Evolutionary conservation across 1,140 invertebrate species (phyloP), one percentile per base, ranked within the genome.

Genomic region (Drosophila quadrilineata): DNA sequence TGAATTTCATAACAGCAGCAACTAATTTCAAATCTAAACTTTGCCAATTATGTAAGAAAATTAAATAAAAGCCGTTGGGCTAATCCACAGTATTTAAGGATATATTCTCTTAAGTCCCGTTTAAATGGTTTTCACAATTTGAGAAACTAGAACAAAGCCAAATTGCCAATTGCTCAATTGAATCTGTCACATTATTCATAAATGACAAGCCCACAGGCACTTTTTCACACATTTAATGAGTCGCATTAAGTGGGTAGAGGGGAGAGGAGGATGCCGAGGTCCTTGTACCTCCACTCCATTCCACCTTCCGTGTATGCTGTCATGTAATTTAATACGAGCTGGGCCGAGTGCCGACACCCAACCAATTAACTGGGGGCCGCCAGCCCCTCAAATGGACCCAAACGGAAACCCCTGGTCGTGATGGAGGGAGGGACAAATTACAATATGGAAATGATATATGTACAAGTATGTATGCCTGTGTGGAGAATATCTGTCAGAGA

Each of bases 381-480:
- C 50, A 46, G 28, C 50, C 50, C 50, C 50, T 38, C 40, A 65
- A 73, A 63, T 69, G 75, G 46, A 62, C 50, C 26, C 26, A 28
- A 22, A 19, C 43, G 36, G 40, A 54, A 33, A 22, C n/a, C n/a
- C n/a, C n/a, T n/a, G 50, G 31, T 21, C 14, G n/a, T 0, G 14
- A 6, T 26, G 46, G 29, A 38, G 26, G 31, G 63, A 36, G 69
- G 66, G 69, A 82, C 77, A 82, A 82, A 82, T 82, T 82, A 82
- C 76, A 84, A 84, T 84, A 84, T 84, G 77, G 84, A 82, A 84
- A 82, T 82, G 76, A 82, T 82, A 82, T 77, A 82, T 82, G 76
- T 60, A 22, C 40, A 2, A 8, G 36, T 48, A 12, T 48, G 21
- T 21, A 3, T 52, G 38, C 12, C 12, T 19, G 8, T 26, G 21